These are phyloP conservation scores for Limanda limanda DNA, from an alignment of 2,113 vertebrate genomes.

Conservation along the genomic window DNA sequence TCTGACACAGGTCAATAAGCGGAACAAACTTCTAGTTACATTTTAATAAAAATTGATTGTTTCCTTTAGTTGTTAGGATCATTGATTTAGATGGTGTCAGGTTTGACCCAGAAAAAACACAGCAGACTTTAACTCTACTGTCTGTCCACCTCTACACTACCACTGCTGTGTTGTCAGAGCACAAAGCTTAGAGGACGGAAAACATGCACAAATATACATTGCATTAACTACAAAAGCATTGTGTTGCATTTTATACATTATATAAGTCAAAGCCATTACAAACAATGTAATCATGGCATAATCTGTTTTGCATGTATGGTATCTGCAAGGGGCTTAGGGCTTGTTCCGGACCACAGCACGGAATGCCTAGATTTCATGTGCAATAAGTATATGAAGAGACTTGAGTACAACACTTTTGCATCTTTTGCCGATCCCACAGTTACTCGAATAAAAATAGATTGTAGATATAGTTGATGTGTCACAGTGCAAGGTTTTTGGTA, in stretches of 20 bases:
- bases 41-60: background rate
- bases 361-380: constrained; percentile 39
- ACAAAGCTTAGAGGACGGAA: background rate
- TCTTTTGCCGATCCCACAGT: background rate
- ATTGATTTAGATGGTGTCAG: background rate
- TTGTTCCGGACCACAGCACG: constrained; percentile 13
- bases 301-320: constrained; percentile 33
- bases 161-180: background rate
- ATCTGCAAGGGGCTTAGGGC: constrained; percentile 27
- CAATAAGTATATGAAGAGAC: constrained; percentile 16
- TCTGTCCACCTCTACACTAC: background rate
- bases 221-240: background rate
- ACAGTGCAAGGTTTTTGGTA: too few species aligned
- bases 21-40: constrained; percentile 10
- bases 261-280: constrained; percentile 16
- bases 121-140: background rate
- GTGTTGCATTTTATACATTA: constrained; percentile 4
- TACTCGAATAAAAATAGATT: background rate
- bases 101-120: background rate
- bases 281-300: constrained; percentile 35
- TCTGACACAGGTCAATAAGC: constrained; percentile 29
- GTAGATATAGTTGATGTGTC: too few species aligned
- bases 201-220: background rate
- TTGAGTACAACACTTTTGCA: background rate
- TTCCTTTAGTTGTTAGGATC: background rate